Percentiles rank a stretch among this genome's conserved stretches.
These are phyloP conservation scores for Rotaria sp. DNA, from an alignment of 2,888 invertebrate genomes.

Conservation along the genomic window DNA sequence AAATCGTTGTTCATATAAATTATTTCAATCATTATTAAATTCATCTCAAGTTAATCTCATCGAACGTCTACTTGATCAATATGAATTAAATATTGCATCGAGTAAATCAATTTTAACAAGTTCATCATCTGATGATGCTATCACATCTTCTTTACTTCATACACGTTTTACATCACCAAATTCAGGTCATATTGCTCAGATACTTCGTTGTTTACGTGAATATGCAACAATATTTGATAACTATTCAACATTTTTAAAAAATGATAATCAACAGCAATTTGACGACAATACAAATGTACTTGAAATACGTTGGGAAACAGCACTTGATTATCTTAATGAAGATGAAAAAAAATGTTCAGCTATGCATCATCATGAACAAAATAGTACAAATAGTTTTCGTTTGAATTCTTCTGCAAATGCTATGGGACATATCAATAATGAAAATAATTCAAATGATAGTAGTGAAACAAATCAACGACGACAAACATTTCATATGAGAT, in stretches of 20 bases:
- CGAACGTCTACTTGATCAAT: constrained; percentile 29
- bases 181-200: constrained; percentile 1
- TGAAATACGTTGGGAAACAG: constrained; percentile 16
- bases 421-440: not conserved
- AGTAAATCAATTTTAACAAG: not conserved
- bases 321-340: not conserved
- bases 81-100: not conserved
- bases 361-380: not conserved
- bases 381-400: not conserved
- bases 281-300: constrained; percentile 4
- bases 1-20: not conserved
- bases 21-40: not conserved
- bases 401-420: not conserved
- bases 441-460: not conserved
- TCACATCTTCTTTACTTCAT: not conserved
- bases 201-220: constrained; percentile 25
- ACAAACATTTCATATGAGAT: not conserved
- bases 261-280: not conserved
- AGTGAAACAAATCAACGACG: constrained; percentile 5
- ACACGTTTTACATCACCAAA: not conserved
- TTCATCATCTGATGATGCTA: not conserved
- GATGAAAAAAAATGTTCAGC: constrained; percentile 25
- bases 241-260: not conserved
- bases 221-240: not conserved
- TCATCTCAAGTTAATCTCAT: not conserved